Evolutionary conservation across 2,113 vertebrate genomes (phyloP).

Genomic region (Lepus timidus): DNA sequence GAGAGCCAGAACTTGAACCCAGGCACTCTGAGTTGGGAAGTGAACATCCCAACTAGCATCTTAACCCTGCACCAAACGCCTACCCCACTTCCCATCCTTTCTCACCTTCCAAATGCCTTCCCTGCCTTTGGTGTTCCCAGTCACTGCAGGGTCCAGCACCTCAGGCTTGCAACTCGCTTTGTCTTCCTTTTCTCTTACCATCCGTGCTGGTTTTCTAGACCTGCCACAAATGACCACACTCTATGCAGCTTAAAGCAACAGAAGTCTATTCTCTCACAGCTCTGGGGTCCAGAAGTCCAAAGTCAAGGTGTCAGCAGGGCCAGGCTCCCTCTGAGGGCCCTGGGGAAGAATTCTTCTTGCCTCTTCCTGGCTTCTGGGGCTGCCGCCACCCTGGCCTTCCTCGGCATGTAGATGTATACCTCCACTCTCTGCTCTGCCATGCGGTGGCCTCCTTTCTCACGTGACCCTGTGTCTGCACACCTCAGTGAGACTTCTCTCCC

Average conservation of each 20-base stretch:
- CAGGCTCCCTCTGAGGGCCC: not conserved
- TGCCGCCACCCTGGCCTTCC: not conserved
- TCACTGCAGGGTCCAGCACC: not conserved
- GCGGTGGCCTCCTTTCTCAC: not conserved
- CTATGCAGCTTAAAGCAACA: not conserved
- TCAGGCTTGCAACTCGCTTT: not conserved
- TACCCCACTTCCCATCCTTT: not conserved
- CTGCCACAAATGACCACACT: not conserved
- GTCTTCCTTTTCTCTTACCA: not conserved
- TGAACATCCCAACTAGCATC: no score
- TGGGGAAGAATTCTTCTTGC: not conserved
- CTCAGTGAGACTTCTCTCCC: not conserved
- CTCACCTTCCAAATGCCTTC: not conserved
- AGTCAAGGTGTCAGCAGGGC: not conserved
- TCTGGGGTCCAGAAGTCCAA: not conserved
- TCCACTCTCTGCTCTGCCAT: not conserved
- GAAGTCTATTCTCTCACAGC: not conserved
- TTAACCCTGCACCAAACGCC: no score
- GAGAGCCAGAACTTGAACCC: no score
- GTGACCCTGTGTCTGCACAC: not conserved
- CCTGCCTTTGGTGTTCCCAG: no score
- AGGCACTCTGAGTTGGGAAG: no score
- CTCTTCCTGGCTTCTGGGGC: not conserved
- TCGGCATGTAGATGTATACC: accelerated
- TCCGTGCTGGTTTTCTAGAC: not conserved